These are phyloP conservation scores for Amphimedon queenslandica DNA, from an alignment of 37 sponge, comb jelly and placozoan species.

Conservation along the genomic window DNA sequence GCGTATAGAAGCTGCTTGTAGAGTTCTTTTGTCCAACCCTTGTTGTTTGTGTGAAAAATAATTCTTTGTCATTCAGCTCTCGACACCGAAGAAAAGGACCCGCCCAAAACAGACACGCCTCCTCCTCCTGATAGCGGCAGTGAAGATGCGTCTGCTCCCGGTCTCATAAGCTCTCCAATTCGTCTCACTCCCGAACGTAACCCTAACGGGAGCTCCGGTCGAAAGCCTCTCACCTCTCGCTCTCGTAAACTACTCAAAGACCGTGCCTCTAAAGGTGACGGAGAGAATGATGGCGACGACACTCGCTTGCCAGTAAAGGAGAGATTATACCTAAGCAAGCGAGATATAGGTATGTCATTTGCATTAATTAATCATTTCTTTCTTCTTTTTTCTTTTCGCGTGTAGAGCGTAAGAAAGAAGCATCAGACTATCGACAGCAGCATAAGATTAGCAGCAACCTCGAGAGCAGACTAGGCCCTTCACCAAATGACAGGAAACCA, in stretches of 20 bases:
- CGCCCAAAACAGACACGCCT: too few species aligned
- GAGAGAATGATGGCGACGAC: too few species aligned
- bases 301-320: background rate
- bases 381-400: too few species aligned
- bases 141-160: background rate
- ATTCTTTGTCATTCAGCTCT: too few species aligned
- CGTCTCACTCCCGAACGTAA: background rate
- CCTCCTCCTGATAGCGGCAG: background rate
- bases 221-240: background rate
- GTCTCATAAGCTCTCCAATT: background rate
- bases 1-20: too few species aligned
- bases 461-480: background rate
- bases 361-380: too few species aligned
- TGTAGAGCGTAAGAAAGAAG: background rate
- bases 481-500: background rate
- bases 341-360: background rate
- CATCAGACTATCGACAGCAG: background rate
- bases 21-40: too few species aligned
- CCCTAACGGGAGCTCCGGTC: background rate
- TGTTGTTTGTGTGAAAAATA: too few species aligned
- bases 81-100: too few species aligned
- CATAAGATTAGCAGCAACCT: background rate
- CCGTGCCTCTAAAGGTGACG: background rate
- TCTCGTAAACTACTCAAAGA: background rate
- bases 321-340: background rate